phyloP scores from a whole-genome alignment of 1,140 invertebrate genomes.

The Atta cephalotes region DNA sequence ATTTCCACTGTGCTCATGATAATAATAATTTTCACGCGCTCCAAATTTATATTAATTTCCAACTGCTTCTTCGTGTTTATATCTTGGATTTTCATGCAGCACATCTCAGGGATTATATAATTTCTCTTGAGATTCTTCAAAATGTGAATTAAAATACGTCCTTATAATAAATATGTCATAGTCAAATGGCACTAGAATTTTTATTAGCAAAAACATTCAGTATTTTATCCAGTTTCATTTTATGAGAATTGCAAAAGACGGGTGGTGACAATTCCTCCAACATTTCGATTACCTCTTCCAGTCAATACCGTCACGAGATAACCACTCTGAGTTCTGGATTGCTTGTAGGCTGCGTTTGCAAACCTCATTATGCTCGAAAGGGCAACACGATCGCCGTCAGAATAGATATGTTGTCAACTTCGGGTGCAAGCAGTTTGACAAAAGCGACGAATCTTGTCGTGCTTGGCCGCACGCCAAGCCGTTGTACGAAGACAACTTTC shows the following conservation, averaged over 20 bases:
- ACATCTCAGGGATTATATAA: not conserved
- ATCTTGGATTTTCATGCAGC: not conserved
- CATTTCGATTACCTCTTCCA: not conserved
- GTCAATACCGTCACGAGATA: conserved; percentile 9
- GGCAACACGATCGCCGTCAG: conserved; percentile 15
- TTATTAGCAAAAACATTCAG: not conserved
- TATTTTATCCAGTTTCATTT: not conserved
- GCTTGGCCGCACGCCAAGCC: conserved; percentile 28
- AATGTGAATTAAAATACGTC: not conserved
- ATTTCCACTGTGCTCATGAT: not conserved
- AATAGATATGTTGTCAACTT: conserved; percentile 20
- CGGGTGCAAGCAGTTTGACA: not conserved
- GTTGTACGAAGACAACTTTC: conserved; percentile 27
- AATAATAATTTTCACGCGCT: conserved; percentile 6
- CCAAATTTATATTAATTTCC: conserved; percentile 17
- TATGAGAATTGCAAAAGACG: not conserved
- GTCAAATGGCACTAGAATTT: not conserved
- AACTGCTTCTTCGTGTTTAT: not conserved
- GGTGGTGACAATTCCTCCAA: conserved; percentile 1
- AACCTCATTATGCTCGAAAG: conserved; percentile 50
- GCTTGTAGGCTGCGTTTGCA: conserved; percentile 38
- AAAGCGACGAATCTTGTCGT: conserved; percentile 13
- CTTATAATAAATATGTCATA: not conserved
- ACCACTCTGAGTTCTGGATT: not conserved
- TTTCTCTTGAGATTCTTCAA: not conserved